phyloP scores from a whole-genome alignment of 2,888 invertebrate genomes.

The Tipula helvola region DNA sequence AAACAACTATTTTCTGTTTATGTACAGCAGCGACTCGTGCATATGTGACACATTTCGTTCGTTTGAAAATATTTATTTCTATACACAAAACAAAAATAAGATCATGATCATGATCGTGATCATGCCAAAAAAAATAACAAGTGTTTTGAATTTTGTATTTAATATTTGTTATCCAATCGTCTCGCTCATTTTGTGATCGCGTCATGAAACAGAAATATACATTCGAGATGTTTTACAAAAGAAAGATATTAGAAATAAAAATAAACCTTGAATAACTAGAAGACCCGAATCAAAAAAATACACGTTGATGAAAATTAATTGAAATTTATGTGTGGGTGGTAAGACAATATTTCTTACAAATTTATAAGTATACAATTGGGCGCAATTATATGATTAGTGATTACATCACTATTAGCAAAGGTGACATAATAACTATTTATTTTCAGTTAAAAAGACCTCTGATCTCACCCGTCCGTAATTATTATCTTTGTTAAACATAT shows the following conservation, averaged over 20 bases:
- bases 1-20: neutral
- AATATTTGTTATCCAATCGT: neutral
- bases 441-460: neutral
- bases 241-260: neutral
- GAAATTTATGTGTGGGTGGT: neutral
- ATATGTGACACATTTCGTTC: neutral
- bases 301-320: neutral
- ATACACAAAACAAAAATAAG: neutral
- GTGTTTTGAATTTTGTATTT: neutral
- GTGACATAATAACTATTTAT: neutral
- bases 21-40: neutral
- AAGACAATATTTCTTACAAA: neutral
- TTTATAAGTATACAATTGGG: neutral
- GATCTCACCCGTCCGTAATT: neutral
- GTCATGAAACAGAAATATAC: neutral
- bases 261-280: neutral
- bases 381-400: neutral
- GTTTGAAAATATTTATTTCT: neutral
- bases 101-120: constrained; percentile 4
- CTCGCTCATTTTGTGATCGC: neutral
- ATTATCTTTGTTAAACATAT: neutral
- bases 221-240: neutral
- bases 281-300: neutral
- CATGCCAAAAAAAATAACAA: neutral
- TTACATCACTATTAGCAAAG: neutral